Conservation (phyloP, 2,797 vertebrate genomes). For the Clarias laeviceps region DNA sequence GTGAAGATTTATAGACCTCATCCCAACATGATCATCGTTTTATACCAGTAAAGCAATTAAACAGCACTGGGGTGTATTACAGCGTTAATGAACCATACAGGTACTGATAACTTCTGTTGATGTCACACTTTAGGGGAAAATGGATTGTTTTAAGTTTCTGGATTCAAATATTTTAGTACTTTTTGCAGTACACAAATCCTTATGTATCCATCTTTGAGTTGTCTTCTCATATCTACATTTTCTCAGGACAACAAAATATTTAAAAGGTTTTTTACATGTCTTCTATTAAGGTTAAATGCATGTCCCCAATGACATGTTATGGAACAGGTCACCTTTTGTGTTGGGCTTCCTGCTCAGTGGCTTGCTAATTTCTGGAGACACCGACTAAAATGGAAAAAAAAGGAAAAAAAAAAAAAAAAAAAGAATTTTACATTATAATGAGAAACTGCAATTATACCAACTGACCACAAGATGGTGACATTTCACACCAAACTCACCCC, state of each 20-base stretch:
- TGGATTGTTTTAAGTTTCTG: not conserved
- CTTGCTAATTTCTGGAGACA: slow-evolving; percentile 58
- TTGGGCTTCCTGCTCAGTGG: slow-evolving; percentile 54
- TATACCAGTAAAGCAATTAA: not conserved
- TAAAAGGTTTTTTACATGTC: no score
- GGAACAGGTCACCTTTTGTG: slow-evolving; percentile 61
- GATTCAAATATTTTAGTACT: not conserved
- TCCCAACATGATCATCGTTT: not conserved
- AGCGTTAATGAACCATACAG: not conserved
- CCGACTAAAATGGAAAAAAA: slow-evolving; percentile 54
- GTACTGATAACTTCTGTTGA: not conserved
- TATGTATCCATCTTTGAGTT: not conserved
- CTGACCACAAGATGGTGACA: slow-evolving; percentile 4
- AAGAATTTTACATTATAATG: not conserved
- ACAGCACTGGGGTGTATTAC: not conserved
- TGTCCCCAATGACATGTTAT: no score
- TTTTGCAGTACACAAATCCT: not conserved
- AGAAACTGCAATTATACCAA: not conserved
- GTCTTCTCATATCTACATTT: not conserved
- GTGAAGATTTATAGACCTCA: not conserved
- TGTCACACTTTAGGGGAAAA: not conserved
- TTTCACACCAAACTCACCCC: slow-evolving; percentile 58
- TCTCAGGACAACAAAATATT: not conserved
- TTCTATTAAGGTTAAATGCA: no score
- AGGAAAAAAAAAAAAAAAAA: not conserved